Conservation (phyloP, 2,888 invertebrate species). For the Adelognathus sp. region DNA sequence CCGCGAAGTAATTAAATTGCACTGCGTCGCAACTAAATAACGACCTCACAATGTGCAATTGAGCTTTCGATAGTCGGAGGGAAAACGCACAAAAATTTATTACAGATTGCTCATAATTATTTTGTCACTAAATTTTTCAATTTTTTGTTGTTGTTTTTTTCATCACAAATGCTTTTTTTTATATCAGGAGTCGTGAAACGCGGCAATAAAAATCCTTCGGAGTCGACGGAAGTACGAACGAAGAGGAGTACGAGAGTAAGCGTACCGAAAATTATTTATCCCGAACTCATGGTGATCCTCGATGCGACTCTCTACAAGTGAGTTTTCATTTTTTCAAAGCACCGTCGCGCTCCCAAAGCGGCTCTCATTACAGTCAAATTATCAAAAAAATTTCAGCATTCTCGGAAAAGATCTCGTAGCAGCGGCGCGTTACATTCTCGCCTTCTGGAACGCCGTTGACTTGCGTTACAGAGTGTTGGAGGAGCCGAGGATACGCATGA, state of each 20-base stretch:
- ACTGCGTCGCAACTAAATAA: too few species aligned
- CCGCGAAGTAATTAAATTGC: neutral
- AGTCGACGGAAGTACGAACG: neutral
- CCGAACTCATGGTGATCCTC: slow-evolving; percentile 71
- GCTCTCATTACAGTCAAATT: neutral
- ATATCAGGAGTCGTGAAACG: slow-evolving; percentile 49
- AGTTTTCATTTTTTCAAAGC: slow-evolving; percentile 17
- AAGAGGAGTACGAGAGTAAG: too few species aligned
- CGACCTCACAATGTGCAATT: too few species aligned
- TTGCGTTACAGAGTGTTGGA: slow-evolving; percentile 71
- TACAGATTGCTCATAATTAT: too few species aligned
- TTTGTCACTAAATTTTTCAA: too few species aligned
- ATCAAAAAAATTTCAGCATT: slow-evolving; percentile 52
- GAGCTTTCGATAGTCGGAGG: too few species aligned
- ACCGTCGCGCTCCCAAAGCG: neutral
- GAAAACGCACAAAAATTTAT: too few species aligned
- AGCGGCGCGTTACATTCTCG: slow-evolving; percentile 67
- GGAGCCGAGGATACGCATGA: slow-evolving; percentile 71
- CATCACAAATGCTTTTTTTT: neutral
- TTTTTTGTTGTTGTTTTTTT: neutral
- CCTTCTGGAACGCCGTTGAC: slow-evolving; percentile 76
- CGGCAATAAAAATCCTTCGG: neutral
- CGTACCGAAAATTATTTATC: slow-evolving; percentile 68
- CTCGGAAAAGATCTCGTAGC: slow-evolving; percentile 62
- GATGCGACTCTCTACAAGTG: slow-evolving; percentile 67